Percentiles rank a stretch among this genome's conserved stretches.
Evolutionary conservation across 2,113 vertebrate species (phyloP).

Genomic region (Leucoraja erinaceus): DNA sequence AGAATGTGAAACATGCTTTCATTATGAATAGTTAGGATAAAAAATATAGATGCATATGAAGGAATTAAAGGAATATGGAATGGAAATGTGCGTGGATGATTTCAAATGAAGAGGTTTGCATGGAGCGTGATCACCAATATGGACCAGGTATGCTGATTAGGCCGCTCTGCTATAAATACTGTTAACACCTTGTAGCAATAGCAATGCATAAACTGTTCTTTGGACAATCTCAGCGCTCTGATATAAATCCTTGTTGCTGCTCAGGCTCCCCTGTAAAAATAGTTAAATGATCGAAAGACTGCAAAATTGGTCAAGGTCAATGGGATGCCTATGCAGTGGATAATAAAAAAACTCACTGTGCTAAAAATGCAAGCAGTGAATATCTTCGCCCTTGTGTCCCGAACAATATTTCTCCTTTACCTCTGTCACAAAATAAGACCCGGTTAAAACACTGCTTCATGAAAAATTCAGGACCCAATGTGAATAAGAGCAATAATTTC

Average conservation of each 20-base stretch:
- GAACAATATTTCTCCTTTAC: constrained; percentile 8
- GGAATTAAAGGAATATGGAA: neutral
- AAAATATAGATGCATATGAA: too few species aligned
- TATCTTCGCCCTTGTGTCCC: neutral
- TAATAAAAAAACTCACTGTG: neutral
- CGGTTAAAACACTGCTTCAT: neutral
- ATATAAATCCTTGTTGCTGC: neutral
- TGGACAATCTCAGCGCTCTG: neutral
- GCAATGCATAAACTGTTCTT: neutral
- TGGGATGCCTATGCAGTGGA: neutral
- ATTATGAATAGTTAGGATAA: too few species aligned
- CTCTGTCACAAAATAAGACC: neutral
- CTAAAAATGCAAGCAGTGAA: neutral
- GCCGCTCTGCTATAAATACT: neutral
- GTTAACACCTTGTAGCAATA: neutral
- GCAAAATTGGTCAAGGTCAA: neutral
- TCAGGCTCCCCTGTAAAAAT: neutral
- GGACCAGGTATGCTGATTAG: neutral
- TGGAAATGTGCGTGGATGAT: too few species aligned
- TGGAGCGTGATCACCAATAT: neutral
- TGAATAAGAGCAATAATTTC: constrained; percentile 8
- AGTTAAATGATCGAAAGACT: neutral
- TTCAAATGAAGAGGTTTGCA: neutral
- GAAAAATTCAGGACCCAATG: neutral
- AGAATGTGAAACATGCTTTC: too few species aligned